Evolutionary conservation across 2,113 vertebrate genomes (phyloP), one percentile per base, ranked within the genome.

Genomic region (Cavia aperea): DNA sequence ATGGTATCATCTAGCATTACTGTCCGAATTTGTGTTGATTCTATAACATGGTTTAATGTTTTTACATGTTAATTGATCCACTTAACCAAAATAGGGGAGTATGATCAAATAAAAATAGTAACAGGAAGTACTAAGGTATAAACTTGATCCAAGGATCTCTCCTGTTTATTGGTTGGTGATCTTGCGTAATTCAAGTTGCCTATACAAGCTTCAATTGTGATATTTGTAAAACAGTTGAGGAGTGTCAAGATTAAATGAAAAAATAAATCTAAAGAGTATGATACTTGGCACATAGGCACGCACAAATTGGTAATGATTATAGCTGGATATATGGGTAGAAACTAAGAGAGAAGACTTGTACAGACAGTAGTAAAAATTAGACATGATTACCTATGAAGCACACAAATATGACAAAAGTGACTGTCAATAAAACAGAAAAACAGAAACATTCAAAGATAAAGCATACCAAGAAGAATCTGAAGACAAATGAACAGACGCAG

Each of bases 401-500:
- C 26, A 77, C 29, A 26, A 70, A 1, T 86, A 5, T 86, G n/a
- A 82, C 12, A 83, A 84, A 92, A 54, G 56, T 58, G n/a, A n/a
- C 46, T 92, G 51, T 73, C 7, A 94, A 43, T 87, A 94, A 81
- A 93, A 65, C 21, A n/a, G 43, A 93, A 58, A 93, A 93, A 88
- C 24, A 83, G 39, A 85, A 92, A 84, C 60, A 89, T 81, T 91
- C 87, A 84, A 81, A 75, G n/a, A 81, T 39, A 18, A 68, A 15
- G 16, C 68, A 86, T 0, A 72, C 21, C 13, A 94, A 90, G 62
- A 88, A 95, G 13, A 81, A 86, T 60, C n/a, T 84, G n/a, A 85
- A 65, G 16, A 66, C 16, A 88, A 88, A 58, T 73, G 63, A 90
- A 88, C 0, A 82, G 39, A 85, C 31, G n/a, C 56, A 19, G 23